Evolutionary conservation across 2,797 vertebrate genomes (phyloP).

Genomic region (Catharus ustulatus): DNA sequence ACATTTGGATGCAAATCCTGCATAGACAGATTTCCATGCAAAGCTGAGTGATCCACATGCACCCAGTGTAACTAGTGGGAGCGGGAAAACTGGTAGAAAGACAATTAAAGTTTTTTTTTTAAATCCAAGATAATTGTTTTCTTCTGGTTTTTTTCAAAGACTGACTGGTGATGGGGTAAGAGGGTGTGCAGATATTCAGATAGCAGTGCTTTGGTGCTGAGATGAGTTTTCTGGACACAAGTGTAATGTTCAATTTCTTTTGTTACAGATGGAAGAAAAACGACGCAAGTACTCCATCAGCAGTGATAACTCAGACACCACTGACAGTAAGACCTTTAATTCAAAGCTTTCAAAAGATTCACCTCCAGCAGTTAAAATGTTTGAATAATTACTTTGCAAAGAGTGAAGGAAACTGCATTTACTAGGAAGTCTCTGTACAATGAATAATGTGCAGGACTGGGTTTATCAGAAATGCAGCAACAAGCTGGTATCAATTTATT

Average conservation of each 20-base stretch:
- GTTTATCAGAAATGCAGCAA: slow-evolving; percentile 37
- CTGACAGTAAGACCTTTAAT: slow-evolving; percentile 89
- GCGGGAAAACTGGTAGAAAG: not conserved
- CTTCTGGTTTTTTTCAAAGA: not conserved
- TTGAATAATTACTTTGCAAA: slow-evolving; percentile 45
- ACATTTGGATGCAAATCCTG: not conserved
- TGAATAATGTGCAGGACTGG: not conserved
- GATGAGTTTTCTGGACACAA: slow-evolving; percentile 7
- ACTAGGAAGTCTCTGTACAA: not conserved
- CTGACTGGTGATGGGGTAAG: not conserved
- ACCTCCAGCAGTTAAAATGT: slow-evolving; percentile 51
- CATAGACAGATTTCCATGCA: not conserved
- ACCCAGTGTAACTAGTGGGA: not conserved
- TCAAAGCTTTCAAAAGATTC: slow-evolving; percentile 58
- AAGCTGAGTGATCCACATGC: not conserved
- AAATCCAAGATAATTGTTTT: not conserved
- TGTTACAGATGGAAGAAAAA: slow-evolving; percentile 96
- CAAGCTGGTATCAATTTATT: slow-evolving; percentile 34
- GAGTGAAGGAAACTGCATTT: slow-evolving; percentile 17
- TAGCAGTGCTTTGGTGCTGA: not conserved
- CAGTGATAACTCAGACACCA: slow-evolving; percentile 98
- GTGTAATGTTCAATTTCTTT: slow-evolving; percentile 61
- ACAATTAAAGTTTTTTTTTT: not conserved
- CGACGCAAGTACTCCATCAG: slow-evolving; percentile 97
- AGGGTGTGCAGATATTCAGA: not conserved